Evolutionary conservation across 1,140 invertebrate genomes (phyloP).

Genomic region (Drosophila seguyi): DNA sequence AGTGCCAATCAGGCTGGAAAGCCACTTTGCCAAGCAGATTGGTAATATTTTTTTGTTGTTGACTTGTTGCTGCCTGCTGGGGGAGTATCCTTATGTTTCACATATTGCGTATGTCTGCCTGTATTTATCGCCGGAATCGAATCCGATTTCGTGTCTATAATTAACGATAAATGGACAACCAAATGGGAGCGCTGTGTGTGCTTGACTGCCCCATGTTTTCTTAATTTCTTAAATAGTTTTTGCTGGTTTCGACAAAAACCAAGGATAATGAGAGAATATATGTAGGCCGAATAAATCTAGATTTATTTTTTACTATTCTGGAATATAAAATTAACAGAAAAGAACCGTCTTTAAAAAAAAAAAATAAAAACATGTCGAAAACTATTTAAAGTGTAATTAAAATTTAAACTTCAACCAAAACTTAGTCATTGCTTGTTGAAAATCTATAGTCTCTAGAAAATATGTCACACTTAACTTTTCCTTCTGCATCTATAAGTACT

Average conservation of each 20-base stretch:
- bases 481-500: neutral
- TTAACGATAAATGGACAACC: constrained; percentile 61
- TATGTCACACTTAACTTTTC: neutral
- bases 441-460: too few species aligned
- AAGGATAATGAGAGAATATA: constrained; percentile 21
- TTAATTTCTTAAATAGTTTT: neutral
- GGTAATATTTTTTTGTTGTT: constrained; percentile 28
- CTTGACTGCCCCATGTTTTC: neutral
- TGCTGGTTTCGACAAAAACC: constrained; percentile 34
- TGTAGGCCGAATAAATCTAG: constrained; percentile 3
- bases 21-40: neutral
- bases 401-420: neutral
- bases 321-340: constrained; percentile 9
- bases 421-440: neutral
- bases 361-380: neutral
- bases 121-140: constrained; percentile 13
- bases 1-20: constrained; percentile 62
- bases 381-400: neutral
- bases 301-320: constrained; percentile 11
- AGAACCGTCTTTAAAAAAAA: too few species aligned
- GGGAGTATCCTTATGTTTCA: constrained; percentile 8
- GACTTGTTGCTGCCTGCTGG: constrained; percentile 25
- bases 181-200: constrained; percentile 15
- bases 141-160: constrained; percentile 58
- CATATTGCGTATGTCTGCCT: constrained; percentile 2